phyloP scores from a whole-genome alignment of 1,140 invertebrate genomes.

The Mizuhopecten yessoensis region DNA sequence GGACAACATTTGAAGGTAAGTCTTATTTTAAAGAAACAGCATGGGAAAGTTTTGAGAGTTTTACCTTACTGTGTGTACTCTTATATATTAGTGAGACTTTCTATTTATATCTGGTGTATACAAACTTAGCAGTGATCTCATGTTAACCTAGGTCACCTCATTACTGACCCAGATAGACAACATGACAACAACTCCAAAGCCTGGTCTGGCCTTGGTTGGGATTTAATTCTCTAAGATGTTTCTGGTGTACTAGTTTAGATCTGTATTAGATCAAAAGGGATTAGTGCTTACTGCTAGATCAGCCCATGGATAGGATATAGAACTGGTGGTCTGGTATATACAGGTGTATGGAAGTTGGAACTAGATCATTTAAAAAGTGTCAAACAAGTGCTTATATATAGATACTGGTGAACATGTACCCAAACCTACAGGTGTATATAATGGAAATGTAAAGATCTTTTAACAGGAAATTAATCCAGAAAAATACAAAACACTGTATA shows the following conservation, averaged over 20 bases:
- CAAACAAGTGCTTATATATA: background rate
- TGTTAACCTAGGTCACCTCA: constrained; percentile 4
- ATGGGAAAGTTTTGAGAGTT: too few relatives aligned
- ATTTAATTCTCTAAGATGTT: constrained; percentile 22
- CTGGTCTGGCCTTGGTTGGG: background rate
- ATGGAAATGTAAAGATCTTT: background rate
- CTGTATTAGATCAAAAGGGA: background rate
- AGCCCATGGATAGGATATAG: background rate
- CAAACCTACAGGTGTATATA: background rate
- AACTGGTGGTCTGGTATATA: background rate
- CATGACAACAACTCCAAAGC: background rate
- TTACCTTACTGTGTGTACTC: too few relatives aligned
- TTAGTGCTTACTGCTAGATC: background rate
- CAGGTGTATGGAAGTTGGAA: background rate
- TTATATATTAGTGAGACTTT: background rate
- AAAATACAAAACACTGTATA: background rate
- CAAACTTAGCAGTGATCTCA: background rate
- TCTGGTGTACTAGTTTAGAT: background rate
- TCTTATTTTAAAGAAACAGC: too few relatives aligned
- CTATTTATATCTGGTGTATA: background rate
- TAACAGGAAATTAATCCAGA: background rate
- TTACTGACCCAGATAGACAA: constrained; percentile 17
- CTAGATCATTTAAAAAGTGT: background rate
- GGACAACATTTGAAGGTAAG: too few relatives aligned
- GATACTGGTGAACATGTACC: background rate